phyloP scores from a whole-genome alignment of 2,797 vertebrate genomes.

The Carduelis carduelis region DNA sequence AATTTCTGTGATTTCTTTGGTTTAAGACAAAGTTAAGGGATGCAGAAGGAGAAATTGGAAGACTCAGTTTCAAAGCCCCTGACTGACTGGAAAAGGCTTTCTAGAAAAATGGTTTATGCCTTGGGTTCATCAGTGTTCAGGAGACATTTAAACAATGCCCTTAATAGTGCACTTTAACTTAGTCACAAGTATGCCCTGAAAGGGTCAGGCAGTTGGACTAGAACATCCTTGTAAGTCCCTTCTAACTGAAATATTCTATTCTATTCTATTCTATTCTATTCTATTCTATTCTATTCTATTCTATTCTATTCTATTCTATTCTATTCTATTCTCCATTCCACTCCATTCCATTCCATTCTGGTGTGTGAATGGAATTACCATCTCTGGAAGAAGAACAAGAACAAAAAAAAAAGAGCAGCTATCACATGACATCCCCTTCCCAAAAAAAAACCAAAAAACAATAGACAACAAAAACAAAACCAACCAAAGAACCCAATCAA shows the following conservation, averaged over 20 bases:
- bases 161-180: not conserved
- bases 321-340: no score
- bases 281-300: not conserved
- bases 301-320: not conserved
- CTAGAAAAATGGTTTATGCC: not conserved
- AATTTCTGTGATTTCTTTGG: not conserved
- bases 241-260: not conserved
- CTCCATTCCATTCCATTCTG: not conserved
- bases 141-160: not conserved
- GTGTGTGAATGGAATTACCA: not conserved
- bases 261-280: not conserved
- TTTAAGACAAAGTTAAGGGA: not conserved
- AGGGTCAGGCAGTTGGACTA: not conserved
- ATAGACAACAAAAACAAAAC: not conserved
- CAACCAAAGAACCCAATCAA: not conserved
- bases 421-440: accelerated
- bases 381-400: not conserved
- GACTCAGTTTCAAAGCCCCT: not conserved
- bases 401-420: not conserved
- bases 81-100: not conserved
- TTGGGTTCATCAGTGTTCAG: not conserved
- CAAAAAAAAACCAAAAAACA: not conserved
- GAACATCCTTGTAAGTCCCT: accelerated
- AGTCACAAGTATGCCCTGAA: not conserved
- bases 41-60: accelerated